A percentile compares a stretch with the other conserved stretches of the same genome.
Evolutionary conservation across 1,140 invertebrate species (phyloP).

Genomic region (Ladona fulva): DNA sequence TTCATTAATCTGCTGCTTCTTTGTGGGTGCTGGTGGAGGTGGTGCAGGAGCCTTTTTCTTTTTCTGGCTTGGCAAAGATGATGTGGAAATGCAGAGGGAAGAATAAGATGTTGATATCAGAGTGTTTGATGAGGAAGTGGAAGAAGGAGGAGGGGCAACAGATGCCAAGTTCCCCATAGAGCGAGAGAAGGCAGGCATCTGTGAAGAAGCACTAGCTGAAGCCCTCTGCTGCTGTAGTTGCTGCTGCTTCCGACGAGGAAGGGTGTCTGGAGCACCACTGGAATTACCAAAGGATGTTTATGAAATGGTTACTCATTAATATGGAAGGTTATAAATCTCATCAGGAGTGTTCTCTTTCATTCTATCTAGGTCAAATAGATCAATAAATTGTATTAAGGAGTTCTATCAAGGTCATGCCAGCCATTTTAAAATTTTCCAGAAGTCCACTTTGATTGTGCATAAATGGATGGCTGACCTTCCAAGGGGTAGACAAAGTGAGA

Average conservation of each 20-base stretch:
- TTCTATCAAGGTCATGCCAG: too few relatives aligned
- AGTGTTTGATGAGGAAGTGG: not conserved
- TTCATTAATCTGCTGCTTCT: not conserved
- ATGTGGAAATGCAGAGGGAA: slow-evolving; percentile 11
- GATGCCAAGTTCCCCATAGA: not conserved
- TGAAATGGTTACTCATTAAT: too few relatives aligned
- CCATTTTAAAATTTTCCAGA: too few relatives aligned
- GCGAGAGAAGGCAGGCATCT: not conserved
- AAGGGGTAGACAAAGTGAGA: too few relatives aligned
- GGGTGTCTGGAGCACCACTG: slow-evolving; percentile 2
- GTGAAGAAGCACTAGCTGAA: not conserved
- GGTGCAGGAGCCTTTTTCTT: slow-evolving; percentile 17
- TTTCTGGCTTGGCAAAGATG: slow-evolving; percentile 4
- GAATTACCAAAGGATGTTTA: not conserved
- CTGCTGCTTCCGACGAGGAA: not conserved
- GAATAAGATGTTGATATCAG: not conserved
- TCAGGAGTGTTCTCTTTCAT: too few relatives aligned
- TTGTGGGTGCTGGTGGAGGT: slow-evolving; percentile 14
- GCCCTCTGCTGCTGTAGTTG: not conserved
- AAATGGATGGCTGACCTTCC: too few relatives aligned
- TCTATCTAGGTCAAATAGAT: too few relatives aligned
- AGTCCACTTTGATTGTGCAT: too few relatives aligned
- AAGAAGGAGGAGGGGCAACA: not conserved
- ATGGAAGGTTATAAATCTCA: too few relatives aligned
- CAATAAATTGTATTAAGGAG: too few relatives aligned